These are phyloP conservation scores for Kradibia gibbosae DNA, from an alignment of 1,140 invertebrate species.

Conservation along the genomic window DNA sequence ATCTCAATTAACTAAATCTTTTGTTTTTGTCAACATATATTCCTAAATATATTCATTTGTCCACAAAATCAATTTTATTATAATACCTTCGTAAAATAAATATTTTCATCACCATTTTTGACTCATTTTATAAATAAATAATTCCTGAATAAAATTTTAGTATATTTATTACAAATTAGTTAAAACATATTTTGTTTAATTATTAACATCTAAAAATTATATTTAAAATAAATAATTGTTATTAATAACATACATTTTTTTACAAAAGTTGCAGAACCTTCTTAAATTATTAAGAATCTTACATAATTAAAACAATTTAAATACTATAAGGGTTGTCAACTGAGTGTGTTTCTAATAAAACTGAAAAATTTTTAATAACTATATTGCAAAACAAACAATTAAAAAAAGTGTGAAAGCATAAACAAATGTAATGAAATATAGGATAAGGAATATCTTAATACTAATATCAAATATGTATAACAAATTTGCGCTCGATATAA, in stretches of 20 bases:
- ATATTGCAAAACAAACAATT: not conserved
- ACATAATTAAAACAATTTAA: not conserved
- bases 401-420: not conserved
- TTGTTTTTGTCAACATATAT: not conserved
- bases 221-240: not conserved
- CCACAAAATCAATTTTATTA: not conserved
- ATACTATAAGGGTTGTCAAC: not conserved
- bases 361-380: not conserved
- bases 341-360: slow-evolving; percentile 21
- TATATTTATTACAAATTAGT: not conserved
- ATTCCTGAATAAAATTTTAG: slow-evolving; percentile 4
- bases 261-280: slow-evolving; percentile 13
- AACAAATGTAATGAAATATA: not conserved
- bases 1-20: slow-evolving; percentile 19
- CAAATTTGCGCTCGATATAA: not conserved
- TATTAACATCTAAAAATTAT: not conserved
- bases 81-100: too few relatives aligned
- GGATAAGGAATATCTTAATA: slow-evolving; percentile 4
- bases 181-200: not conserved
- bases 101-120: too few relatives aligned
- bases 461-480: slow-evolving; percentile 8
- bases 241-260: not conserved
- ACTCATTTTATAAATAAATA: slow-evolving; percentile 4
- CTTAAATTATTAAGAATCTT: not conserved
- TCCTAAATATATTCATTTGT: not conserved